Evolutionary conservation across 2,797 vertebrate species (phyloP).

Genomic region (Enteromius thamalakanensis): DNA sequence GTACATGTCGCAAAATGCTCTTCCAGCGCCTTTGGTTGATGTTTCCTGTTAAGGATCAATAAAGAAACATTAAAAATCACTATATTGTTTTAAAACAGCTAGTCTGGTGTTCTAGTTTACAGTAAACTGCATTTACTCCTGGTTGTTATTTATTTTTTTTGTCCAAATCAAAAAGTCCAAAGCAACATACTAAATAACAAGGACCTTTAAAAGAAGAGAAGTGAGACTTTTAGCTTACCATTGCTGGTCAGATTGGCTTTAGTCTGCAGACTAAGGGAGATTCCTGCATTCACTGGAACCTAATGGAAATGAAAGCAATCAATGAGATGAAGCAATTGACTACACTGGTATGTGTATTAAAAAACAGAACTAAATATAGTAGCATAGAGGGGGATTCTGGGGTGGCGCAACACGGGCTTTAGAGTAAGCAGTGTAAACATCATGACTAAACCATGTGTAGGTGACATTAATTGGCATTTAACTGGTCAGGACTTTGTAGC

Average conservation of each 20-base stretch:
- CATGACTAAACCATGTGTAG: not conserved
- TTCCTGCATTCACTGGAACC: slow-evolving; percentile 43
- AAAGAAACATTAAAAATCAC: slow-evolving; percentile 30
- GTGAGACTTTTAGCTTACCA: slow-evolving; percentile 46
- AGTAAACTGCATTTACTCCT: not conserved
- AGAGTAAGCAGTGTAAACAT: slow-evolving; percentile 8
- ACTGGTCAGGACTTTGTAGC: not conserved
- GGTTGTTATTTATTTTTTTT: not conserved
- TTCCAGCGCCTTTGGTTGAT: slow-evolving; percentile 80
- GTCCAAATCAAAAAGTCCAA: slow-evolving; percentile 1
- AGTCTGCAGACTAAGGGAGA: slow-evolving; percentile 41
- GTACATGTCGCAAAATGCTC: slow-evolving; percentile 75
- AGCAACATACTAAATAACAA: not conserved
- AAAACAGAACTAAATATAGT: not conserved
- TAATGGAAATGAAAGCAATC: slow-evolving; percentile 32
- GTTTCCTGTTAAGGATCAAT: slow-evolving; percentile 64
- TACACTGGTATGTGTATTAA: not conserved
- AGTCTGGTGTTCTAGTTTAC: not conserved
- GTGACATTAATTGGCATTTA: slow-evolving; percentile 1
- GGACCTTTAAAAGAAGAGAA: slow-evolving; percentile 34
- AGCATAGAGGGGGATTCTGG: not conserved
- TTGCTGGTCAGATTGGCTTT: slow-evolving; percentile 22
- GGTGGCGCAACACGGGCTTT: not conserved
- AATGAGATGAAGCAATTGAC: slow-evolving; percentile 14
- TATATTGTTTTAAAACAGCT: not conserved